These are phyloP conservation scores for Phalacrocorax pelagicus DNA, from an alignment of 2,113 vertebrate genomes.

Conservation along the genomic window DNA sequence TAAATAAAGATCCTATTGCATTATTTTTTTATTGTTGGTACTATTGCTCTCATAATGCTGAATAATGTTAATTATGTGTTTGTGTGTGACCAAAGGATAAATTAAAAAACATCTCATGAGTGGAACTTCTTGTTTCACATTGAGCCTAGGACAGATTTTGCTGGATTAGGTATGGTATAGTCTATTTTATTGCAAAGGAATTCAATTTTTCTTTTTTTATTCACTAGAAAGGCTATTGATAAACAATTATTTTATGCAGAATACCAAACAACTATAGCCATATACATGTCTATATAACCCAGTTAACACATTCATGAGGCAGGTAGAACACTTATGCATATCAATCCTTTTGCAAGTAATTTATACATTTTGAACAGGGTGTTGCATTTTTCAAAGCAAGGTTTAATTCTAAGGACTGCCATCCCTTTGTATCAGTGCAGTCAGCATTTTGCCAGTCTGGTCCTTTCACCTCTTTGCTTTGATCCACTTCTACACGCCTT, in stretches of 20 bases:
- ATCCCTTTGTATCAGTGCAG: background rate
- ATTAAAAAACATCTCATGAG: background rate
- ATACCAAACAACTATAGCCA: background rate
- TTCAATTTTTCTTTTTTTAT: background rate
- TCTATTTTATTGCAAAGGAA: background rate
- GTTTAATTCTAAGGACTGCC: background rate
- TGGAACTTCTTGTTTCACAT: background rate
- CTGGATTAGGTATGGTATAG: background rate
- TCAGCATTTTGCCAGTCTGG: background rate
- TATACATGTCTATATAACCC: background rate
- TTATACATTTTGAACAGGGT: background rate
- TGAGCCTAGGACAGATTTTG: background rate
- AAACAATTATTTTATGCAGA: background rate
- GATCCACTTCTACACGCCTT: background rate
- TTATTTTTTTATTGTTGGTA: conserved; percentile 45
- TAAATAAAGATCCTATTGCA: conserved; percentile 36
- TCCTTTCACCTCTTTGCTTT: conserved; percentile 1
- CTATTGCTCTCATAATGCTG: background rate
- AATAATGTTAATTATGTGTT: background rate
- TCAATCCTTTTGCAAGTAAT: background rate
- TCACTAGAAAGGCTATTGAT: background rate
- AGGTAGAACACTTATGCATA: background rate
- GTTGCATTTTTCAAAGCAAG: background rate
- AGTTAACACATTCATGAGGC: background rate
- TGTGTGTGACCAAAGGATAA: background rate